Evolutionary conservation across 2,113 vertebrate genomes (phyloP), one percentile per base, ranked within the genome.

Genomic region (Sorex araneus): DNA sequence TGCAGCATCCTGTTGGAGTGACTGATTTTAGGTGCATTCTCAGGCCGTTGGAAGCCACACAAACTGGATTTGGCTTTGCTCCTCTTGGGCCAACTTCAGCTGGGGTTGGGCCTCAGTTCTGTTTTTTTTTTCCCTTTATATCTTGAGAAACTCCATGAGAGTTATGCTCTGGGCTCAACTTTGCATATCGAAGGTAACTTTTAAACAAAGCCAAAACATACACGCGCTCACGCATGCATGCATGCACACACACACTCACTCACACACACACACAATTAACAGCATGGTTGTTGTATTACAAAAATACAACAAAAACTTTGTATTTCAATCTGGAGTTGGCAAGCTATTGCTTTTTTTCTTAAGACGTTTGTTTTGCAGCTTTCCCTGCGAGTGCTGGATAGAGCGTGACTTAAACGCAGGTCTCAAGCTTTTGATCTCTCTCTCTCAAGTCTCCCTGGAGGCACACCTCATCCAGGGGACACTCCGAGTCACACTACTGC

Each of bases 151-250:
- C 90, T 91, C 30, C 6, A 27, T 16, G 67, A 28, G 0, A 40
- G 40, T 57, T 45, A n/a, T 45, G 8, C 27, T 19, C 23, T 34
- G 23, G 32, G 43, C 69, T 57, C 13, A 60, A 15, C 54, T 95
- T 8, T 30, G 43, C n/a, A 71, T 82, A 78, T 16, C 12, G 43
- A 66, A 71, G 81, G 28, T 91, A 77, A 70, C 15, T 18, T 21
- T 23, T 8, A 36, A 86, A 63, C 23, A 30, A 74, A 92, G 70
- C 23, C 23, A 30, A 69, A 89, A 76, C 23, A 92, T 60, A 73
- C 10, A 8, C 25, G 11, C 5, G 27, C 73, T 63, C 30, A 30
- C 69, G 83, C 70, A 27, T n/a, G n/a, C n/a, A n/a, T n/a, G n/a
- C n/a, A n/a, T n/a, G n/a, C 36, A 79, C 40, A 40, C 40, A 40